Base-by-base conservation (phyloP, 1,140 invertebrate genomes). In the Tigriopus japonicus region DNA sequence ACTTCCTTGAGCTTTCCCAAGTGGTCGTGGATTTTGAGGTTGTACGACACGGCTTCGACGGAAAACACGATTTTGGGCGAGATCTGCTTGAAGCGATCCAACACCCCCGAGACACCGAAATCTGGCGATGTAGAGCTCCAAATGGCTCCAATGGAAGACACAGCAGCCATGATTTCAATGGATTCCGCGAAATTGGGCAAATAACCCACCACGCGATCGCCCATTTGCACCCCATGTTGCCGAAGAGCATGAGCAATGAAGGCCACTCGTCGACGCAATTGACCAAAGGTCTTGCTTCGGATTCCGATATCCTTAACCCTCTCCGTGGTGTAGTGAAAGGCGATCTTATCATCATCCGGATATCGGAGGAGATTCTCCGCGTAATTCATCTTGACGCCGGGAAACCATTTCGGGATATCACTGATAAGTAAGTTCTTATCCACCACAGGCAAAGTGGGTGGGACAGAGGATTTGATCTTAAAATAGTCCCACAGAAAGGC, bases 51-150 rank as follows among this genome's bases (percentile, higher is more conserved):
- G 56, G 71, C 73, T 66, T 66, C 65, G 10, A 65, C 64, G 28
- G 64, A 59, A 35, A 66, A 54, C 12, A 66, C 43, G 17, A 66
- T 53, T 24, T 14, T 54, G 35, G 65, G 64, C 14, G 62, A 43
- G 19, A 66, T 64, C 42, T 66, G 65, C 9, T 43, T 43, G 24
- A 65, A 63, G 17, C 64, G 35, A 17, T 66, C 64, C 28, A 66
- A 43, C 12, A 66, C 65, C n/a, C 65, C 66, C 62, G 70, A 69
- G 35, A 74, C 71, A 56, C 78, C 78, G 69, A 80, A 79, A 64
- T 80, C 78, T 6, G 77, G 76, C 2, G 77, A 78, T 1, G 76
- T 74, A 15, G 74, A 76, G 55, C 74, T 77, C 78, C 78, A 80
- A 5, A 76, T 69, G 12, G 76, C 77, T 45, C 78, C 78, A 42